A percentile compares a stretch with the other conserved stretches of the same genome.
Evolutionary conservation across 2,113 vertebrate species (phyloP).

Genomic region (Taxidea taxus): DNA sequence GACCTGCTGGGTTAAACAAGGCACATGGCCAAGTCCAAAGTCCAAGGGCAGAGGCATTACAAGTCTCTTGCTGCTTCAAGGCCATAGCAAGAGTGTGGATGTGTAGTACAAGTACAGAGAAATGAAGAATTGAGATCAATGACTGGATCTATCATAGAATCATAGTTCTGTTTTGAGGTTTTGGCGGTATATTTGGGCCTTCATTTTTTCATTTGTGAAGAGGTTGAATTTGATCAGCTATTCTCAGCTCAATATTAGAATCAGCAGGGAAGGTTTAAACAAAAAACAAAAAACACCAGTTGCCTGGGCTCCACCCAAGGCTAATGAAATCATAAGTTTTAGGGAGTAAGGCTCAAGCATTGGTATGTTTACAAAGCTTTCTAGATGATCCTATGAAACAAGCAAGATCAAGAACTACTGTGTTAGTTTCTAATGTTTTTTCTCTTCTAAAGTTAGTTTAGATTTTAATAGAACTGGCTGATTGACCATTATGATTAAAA

Average conservation of each 20-base stretch:
- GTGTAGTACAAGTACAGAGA: neutral
- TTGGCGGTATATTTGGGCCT: neutral
- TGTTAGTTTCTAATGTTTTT: neutral
- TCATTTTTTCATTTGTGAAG: neutral
- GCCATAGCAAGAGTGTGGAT: neutral
- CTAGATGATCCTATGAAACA: neutral
- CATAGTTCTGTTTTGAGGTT: neutral
- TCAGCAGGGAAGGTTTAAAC: neutral
- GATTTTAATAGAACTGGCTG: neutral
- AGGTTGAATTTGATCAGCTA: neutral
- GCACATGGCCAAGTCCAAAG: neutral
- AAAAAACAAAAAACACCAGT: neutral
- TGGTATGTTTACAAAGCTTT: neutral
- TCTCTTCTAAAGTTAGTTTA: neutral
- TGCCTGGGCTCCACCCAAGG: neutral
- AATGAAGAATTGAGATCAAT: neutral
- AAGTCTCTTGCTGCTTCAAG: rapidly evolving
- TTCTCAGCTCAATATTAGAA: neutral
- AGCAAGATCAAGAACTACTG: neutral
- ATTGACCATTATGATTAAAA: neutral
- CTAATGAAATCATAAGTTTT: neutral
- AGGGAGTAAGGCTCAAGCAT: neutral
- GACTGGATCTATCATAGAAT: neutral
- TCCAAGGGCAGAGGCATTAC: neutral
- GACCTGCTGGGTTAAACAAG: neutral